phyloP scores from a whole-genome alignment of 2,888 invertebrate genomes.

The Cryptocephalus moraei region DNA sequence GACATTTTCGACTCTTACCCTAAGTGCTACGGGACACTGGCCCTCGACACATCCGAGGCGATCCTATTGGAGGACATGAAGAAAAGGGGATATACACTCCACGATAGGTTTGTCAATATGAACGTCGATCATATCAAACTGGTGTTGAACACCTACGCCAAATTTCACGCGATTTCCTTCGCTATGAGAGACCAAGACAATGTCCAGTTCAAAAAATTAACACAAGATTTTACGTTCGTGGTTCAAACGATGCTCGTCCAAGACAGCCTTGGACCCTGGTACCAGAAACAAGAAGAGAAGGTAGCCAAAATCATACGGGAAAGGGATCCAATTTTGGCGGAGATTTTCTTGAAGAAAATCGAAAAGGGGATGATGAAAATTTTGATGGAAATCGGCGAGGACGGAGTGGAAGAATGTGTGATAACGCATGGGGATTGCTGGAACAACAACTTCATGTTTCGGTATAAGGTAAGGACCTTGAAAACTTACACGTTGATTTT shows the following conservation, averaged over 20 bases:
- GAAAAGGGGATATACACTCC: constrained; percentile 6
- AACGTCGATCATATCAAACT: constrained; percentile 7
- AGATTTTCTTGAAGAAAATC: neutral
- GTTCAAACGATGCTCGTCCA: neutral
- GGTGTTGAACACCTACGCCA: constrained; percentile 7
- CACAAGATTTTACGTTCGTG: neutral
- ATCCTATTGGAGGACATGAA: constrained; percentile 10
- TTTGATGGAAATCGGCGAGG: constrained; percentile 1
- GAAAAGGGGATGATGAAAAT: no score
- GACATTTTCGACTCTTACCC: constrained; percentile 4
- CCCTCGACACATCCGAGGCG: constrained; percentile 3
- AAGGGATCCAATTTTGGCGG: neutral
- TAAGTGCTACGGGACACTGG: constrained; percentile 7
- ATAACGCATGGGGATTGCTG: constrained; percentile 6
- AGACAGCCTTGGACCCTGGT: neutral
- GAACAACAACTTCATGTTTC: no score
- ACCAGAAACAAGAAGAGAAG: no score
- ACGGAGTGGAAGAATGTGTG: constrained; percentile 7
- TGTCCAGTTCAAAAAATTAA: constrained; percentile 3
- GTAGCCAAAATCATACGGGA: no score
- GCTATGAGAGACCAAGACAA: constrained; percentile 6
- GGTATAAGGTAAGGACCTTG: no score
- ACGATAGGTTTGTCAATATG: constrained; percentile 4
- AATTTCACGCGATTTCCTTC: constrained; percentile 14
- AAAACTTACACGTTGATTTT: neutral